Evolutionary conservation across 2,888 invertebrate species (phyloP).

Genomic region (Gryllus longicercus): DNA sequence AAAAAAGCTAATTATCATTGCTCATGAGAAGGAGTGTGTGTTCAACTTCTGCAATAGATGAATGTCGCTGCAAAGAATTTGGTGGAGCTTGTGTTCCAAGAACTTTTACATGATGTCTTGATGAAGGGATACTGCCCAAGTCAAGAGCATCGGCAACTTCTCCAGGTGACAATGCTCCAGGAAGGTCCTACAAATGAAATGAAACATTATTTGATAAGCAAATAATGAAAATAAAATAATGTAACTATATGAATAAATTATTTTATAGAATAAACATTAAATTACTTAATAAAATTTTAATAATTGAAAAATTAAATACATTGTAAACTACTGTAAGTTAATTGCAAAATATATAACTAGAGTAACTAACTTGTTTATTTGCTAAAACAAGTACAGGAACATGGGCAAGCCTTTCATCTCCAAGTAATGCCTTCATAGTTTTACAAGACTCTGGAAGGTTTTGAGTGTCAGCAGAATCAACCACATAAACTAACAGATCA

Average conservation of each 20-base stretch:
- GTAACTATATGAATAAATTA: no score
- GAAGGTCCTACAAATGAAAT: constrained; percentile 43
- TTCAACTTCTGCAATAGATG: constrained; percentile 32
- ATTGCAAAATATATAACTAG: constrained; percentile 18
- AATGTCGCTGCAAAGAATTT: constrained; percentile 25
- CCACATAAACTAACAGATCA: constrained; percentile 48
- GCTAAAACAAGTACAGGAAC: constrained; percentile 48
- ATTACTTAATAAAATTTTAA: no score
- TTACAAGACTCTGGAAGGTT: constrained; percentile 44
- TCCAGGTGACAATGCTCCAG: constrained; percentile 43
- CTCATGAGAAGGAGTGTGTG: constrained; percentile 30
- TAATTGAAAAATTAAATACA: not conserved
- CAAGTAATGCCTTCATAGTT: constrained; percentile 46
- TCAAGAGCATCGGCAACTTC: constrained; percentile 46
- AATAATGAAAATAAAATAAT: not conserved
- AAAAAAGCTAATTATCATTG: not conserved
- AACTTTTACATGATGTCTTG: constrained; percentile 46
- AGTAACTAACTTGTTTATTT: constrained; percentile 45
- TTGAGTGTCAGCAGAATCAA: constrained; percentile 46
- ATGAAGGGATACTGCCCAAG: constrained; percentile 45
- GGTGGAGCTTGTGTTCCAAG: constrained; percentile 40
- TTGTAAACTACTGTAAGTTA: not conserved
- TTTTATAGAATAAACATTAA: no score
- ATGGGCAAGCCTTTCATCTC: constrained; percentile 46
- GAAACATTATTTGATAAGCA: not conserved